These are phyloP conservation scores for Rhagologus leucostigma DNA, from an alignment of 2,113 vertebrate species.

Conservation along the genomic window DNA sequence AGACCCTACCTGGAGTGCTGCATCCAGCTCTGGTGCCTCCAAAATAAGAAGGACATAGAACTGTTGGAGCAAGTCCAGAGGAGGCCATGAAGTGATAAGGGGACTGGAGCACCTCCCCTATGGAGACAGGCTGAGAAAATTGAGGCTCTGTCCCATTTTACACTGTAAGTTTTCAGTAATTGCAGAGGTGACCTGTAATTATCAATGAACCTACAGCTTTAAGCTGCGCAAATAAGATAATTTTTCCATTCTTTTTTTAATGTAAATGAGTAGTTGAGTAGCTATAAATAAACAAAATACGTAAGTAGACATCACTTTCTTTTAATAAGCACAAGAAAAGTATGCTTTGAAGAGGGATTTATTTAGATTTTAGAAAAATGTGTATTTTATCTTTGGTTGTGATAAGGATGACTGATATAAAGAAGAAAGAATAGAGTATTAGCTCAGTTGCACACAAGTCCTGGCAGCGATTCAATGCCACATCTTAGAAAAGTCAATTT, in stretches of 20 bases:
- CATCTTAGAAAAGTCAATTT: neutral
- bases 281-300: slow-evolving; percentile 26
- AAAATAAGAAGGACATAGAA: neutral
- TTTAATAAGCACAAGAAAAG: neutral
- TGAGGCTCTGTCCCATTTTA: neutral
- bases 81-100: neutral
- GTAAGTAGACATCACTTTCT: neutral
- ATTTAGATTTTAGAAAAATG: neutral
- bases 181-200: neutral
- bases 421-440: neutral
- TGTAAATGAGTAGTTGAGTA: neutral
- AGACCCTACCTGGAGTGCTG: neutral
- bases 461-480: neutral
- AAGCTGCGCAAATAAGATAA: neutral
- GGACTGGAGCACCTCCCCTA: neutral
- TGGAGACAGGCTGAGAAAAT: neutral
- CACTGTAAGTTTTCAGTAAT: neutral
- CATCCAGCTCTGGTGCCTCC: neutral
- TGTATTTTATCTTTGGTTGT: neutral
- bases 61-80: neutral
- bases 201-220: neutral
- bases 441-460: neutral
- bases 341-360: slow-evolving; percentile 9
- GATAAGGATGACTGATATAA: neutral
- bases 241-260: neutral